phyloP scores from a whole-genome alignment of 2,888 invertebrate species.

The Drosophila meridionalis region DNA sequence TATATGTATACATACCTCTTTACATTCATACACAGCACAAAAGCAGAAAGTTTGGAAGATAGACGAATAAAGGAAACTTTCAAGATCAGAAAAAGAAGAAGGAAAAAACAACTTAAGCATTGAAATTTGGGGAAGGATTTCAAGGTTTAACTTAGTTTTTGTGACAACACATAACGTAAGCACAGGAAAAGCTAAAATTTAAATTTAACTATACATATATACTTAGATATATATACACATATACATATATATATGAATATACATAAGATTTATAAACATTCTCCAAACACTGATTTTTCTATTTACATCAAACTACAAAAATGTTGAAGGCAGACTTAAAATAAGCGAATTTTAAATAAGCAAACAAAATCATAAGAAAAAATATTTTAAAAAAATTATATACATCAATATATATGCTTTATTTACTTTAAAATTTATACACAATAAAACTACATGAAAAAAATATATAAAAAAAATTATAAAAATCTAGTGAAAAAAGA shows the following conservation, averaged over 20 bases:
- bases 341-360: constrained; percentile 72
- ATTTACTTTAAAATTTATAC: constrained; percentile 78
- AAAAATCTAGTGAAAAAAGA: constrained; percentile 49
- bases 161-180: constrained; percentile 50
- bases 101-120: constrained; percentile 81
- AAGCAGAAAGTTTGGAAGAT: constrained; percentile 25
- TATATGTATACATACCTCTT: constrained; percentile 35
- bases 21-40: constrained; percentile 46
- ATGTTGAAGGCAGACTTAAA: constrained; percentile 77
- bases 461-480: constrained; percentile 41
- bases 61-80: background rate
- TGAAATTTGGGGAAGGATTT: constrained; percentile 85
- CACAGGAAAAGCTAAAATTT: constrained; percentile 41
- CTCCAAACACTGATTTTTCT: constrained; percentile 71
- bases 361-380: constrained; percentile 43
- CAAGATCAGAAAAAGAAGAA: constrained; percentile 40
- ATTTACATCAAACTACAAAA: constrained; percentile 66
- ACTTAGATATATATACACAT: background rate
- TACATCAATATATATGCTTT: constrained; percentile 80
- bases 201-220: constrained; percentile 33
- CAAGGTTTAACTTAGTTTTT: constrained; percentile 83
- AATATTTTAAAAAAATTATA: constrained; percentile 63
- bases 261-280: constrained; percentile 59
- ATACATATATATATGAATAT: constrained; percentile 43
- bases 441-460: constrained; percentile 50